phyloP scores from a whole-genome alignment of 2,888 invertebrate genomes.

The Euphydryas editha region DNA sequence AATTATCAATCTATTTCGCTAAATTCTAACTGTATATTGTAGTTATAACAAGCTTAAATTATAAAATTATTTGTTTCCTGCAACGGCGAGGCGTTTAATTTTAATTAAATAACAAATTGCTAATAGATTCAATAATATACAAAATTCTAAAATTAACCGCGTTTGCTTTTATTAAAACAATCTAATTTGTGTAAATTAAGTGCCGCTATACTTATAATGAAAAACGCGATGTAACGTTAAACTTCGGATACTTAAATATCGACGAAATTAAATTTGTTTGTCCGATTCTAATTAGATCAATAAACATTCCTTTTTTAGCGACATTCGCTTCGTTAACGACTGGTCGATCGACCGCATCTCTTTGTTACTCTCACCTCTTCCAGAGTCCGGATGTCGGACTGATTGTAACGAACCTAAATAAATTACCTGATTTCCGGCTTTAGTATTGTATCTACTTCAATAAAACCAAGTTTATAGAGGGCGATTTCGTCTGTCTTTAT shows the following conservation, averaged over 20 bases:
- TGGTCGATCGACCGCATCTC: slow-evolving; percentile 46
- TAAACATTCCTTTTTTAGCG: slow-evolving; percentile 28
- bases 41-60: too few species aligned
- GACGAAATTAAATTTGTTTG: neutral
- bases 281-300: slow-evolving; percentile 26
- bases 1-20: too few species aligned
- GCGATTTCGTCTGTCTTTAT: slow-evolving; percentile 20
- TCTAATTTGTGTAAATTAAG: too few species aligned
- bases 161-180: too few species aligned
- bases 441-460: slow-evolving; percentile 34
- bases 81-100: too few species aligned
- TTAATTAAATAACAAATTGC: too few species aligned
- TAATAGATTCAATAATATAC: too few species aligned
- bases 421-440: slow-evolving; percentile 46
- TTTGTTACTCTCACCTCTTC: slow-evolving; percentile 52
- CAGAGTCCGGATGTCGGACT: slow-evolving; percentile 50
- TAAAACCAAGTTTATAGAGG: slow-evolving; percentile 25
- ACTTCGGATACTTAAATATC: neutral
- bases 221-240: too few species aligned
- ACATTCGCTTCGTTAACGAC: slow-evolving; percentile 46
- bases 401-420: slow-evolving; percentile 55
- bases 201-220: too few species aligned
- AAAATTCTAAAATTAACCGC: too few species aligned
- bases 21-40: too few species aligned
- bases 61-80: too few species aligned